Percentiles rank a stretch among this genome's conserved stretches.
Evolutionary conservation across 1,140 invertebrate genomes (phyloP).

Genomic region (Caenorhabditis remanei): DNA sequence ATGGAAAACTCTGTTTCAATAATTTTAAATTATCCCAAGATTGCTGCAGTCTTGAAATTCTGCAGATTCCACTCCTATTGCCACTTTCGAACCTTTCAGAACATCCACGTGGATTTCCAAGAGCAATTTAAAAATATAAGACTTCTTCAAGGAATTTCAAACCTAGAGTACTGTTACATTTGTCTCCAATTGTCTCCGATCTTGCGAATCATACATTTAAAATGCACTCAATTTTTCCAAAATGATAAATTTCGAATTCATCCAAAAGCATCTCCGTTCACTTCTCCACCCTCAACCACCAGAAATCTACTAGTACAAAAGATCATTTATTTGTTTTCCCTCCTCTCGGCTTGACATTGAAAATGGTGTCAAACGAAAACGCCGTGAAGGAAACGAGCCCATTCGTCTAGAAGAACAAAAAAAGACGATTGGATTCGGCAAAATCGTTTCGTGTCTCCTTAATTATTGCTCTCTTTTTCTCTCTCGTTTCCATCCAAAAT

Average conservation of each 20-base stretch:
- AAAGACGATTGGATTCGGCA: constrained; percentile 26
- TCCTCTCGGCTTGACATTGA: not conserved
- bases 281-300: not conserved
- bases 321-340: not conserved
- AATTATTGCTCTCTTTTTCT: constrained; percentile 17
- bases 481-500: not conserved
- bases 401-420: not conserved
- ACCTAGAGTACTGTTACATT: no score
- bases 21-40: no score
- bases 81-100: no score
- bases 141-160: no score
- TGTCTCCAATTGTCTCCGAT: no score
- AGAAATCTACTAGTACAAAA: not conserved
- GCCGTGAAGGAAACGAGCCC: not conserved
- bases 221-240: no score
- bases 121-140: no score
- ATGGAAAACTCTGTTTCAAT: no score
- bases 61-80: no score
- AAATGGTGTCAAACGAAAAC: not conserved
- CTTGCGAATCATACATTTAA: no score
- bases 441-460: constrained; percentile 39
- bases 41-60: no score
- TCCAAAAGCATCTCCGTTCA: not conserved
- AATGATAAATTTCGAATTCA: not conserved
- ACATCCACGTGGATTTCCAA: no score